phyloP scores from a whole-genome alignment of 2,797 vertebrate species.

The Mus minutoides region DNA sequence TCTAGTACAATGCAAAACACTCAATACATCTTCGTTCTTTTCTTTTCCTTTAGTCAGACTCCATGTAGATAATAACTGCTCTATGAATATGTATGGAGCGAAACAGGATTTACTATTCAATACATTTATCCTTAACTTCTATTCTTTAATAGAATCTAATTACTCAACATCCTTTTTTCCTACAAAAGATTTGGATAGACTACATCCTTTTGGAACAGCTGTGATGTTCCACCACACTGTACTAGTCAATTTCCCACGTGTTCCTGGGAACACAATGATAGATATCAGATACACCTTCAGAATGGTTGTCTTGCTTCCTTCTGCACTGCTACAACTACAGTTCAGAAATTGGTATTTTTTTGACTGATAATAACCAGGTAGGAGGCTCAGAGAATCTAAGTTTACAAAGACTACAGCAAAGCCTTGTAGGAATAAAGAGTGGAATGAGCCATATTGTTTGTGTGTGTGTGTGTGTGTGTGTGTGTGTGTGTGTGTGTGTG shows the following conservation, averaged over 20 bases:
- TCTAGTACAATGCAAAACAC: neutral
- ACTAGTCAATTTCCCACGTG: neutral
- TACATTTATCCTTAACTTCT: slow-evolving; percentile 44
- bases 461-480: neutral
- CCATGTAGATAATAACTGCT: slow-evolving; percentile 8
- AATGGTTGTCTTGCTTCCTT: neutral
- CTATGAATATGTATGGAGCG: slow-evolving; percentile 17
- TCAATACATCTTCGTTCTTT: slow-evolving; percentile 11
- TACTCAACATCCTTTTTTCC: neutral
- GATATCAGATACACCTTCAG: neutral
- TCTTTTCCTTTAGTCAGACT: slow-evolving; percentile 38
- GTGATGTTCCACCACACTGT: neutral
- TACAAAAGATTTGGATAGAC: neutral
- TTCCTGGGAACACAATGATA: neutral
- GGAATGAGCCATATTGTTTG: neutral
- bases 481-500: neutral
- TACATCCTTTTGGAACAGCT: slow-evolving; percentile 22
- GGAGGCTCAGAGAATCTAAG: neutral
- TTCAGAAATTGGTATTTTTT: neutral
- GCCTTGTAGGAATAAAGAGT: neutral
- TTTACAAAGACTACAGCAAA: neutral
- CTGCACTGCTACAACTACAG: neutral
- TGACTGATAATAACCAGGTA: rapidly evolving
- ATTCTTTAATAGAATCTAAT: slow-evolving; percentile 44
- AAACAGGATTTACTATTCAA: slow-evolving; percentile 44